Evolutionary conservation across 2,888 invertebrate species (phyloP).

Genomic region (Lottia gigantea): DNA sequence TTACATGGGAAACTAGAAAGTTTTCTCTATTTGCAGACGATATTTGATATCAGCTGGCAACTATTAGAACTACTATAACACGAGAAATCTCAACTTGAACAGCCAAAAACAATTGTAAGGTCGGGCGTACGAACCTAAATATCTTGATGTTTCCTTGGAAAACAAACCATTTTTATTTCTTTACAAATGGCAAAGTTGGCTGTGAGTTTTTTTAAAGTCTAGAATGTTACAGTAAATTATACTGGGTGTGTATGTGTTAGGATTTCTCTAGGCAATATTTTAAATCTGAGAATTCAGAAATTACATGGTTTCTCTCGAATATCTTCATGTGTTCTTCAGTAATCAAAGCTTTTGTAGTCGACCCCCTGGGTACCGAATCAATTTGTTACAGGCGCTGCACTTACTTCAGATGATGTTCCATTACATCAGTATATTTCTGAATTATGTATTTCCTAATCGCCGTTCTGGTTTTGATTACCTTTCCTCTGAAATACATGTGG

Average conservation of each 20-base stretch:
- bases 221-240: not conserved
- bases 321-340: not conserved
- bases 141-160: conserved; percentile 3
- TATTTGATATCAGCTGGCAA: conserved; percentile 3
- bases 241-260: not conserved
- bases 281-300: conserved; percentile 5
- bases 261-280: not conserved
- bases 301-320: not conserved
- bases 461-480: no score
- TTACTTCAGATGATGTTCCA: no score
- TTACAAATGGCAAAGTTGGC: conserved; percentile 2
- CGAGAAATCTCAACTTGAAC: not conserved
- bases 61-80: not conserved
- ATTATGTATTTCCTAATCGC: no score
- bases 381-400: not conserved
- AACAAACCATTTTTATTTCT: not conserved
- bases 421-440: no score
- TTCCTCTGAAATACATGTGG: no score
- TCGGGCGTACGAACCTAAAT: conserved; percentile 8
- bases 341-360: not conserved
- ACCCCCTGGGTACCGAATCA: not conserved
- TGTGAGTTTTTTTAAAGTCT: not conserved
- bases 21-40: not conserved
- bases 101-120: conserved; percentile 10
- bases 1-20: no score